Evolutionary conservation across 2,113 vertebrate genomes (phyloP).

Genomic region (Callipepla squamata): DNA sequence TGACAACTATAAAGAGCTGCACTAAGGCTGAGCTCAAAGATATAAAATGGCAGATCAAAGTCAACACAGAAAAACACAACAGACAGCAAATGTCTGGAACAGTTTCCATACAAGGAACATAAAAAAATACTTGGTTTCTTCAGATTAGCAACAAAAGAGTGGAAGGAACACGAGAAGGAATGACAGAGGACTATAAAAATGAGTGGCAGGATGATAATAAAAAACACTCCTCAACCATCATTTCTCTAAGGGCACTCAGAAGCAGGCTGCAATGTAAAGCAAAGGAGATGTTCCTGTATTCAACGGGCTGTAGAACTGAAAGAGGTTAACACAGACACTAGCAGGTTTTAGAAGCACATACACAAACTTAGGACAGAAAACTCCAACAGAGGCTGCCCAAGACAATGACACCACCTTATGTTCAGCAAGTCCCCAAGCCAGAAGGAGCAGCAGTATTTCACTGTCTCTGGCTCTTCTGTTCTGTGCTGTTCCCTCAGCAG

Average conservation of each 20-base stretch:
- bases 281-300: not conserved
- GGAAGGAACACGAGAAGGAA: not conserved
- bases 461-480: not conserved
- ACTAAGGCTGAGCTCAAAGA: not conserved
- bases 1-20: not conserved
- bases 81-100: not conserved
- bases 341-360: not conserved
- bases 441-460: not conserved
- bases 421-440: not conserved
- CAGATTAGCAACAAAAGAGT: not conserved
- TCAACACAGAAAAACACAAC: not conserved
- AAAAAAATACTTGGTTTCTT: not conserved
- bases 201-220: not conserved
- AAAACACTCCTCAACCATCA: not conserved
- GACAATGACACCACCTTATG: not conserved
- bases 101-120: not conserved
- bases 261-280: not conserved
- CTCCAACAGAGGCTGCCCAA: not conserved
- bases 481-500: not conserved
- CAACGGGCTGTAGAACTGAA: not conserved
- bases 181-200: not conserved
- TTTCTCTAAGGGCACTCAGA: not conserved
- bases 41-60: not conserved
- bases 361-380: not conserved
- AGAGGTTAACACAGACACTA: not conserved